Percentiles rank a stretch among this genome's conserved stretches.
phyloP scores from a whole-genome alignment of 2,888 invertebrate species.

The Cyclophora albipunctata region DNA sequence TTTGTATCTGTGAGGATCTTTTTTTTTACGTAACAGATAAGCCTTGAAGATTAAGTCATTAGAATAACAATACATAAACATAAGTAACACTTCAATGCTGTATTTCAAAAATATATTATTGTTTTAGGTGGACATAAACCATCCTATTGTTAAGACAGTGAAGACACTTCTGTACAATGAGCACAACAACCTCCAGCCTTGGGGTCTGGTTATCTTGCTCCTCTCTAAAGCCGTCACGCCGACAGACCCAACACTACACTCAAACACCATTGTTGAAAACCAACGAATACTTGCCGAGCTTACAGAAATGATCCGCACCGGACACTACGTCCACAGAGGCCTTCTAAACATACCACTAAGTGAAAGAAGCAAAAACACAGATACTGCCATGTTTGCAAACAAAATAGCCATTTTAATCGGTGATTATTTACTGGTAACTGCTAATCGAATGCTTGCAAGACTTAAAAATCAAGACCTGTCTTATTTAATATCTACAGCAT shows the following conservation, averaged over 20 bases:
- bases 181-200: constrained; percentile 87
- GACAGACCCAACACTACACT: constrained; percentile 69
- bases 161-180: constrained; percentile 88
- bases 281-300: constrained; percentile 77
- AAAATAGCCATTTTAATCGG: constrained; percentile 91
- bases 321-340: constrained; percentile 86
- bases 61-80: no score
- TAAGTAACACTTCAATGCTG: no score
- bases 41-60: no score
- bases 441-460: constrained; percentile 85
- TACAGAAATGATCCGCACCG: constrained; percentile 91
- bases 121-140: constrained; percentile 83
- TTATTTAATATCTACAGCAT: constrained; percentile 86
- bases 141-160: constrained; percentile 89
- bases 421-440: constrained; percentile 88
- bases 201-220: constrained; percentile 88
- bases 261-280: constrained; percentile 71
- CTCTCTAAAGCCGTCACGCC: constrained; percentile 84
- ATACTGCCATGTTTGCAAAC: constrained; percentile 88
- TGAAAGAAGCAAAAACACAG: constrained; percentile 68
- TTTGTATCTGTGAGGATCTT: no score
- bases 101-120: background rate
- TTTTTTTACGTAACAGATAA: no score
- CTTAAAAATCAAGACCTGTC: constrained; percentile 83
- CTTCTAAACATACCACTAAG: constrained; percentile 60